These are phyloP conservation scores for Myxocyprinus asiaticus DNA, from an alignment of 2,113 vertebrate genomes.

Conservation along the genomic window DNA sequence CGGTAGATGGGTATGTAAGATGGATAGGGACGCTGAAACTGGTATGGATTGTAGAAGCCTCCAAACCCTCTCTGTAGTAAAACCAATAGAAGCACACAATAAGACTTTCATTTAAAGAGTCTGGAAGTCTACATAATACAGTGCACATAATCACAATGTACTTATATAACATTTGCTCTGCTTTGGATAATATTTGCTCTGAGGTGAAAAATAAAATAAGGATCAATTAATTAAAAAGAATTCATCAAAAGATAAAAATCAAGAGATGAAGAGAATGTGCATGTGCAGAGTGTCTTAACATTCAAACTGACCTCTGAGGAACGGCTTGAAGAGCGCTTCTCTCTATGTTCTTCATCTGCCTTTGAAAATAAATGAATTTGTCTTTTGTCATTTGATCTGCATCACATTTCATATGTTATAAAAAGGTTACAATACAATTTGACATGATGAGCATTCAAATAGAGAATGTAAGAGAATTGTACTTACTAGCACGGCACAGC, in stretches of 20 bases:
- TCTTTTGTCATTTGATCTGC: background rate
- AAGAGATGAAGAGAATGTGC: background rate
- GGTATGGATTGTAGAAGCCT: slow-evolving; percentile 8
- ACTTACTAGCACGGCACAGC: no score
- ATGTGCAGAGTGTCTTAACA: background rate
- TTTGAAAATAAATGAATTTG: background rate
- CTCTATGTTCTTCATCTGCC: slow-evolving; percentile 15
- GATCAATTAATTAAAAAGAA: background rate
- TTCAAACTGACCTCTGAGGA: slow-evolving; percentile 25
- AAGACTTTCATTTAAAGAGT: background rate
- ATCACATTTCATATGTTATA: no score
- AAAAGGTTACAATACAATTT: no score
- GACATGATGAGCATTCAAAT: no score
- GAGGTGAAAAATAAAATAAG: no score
- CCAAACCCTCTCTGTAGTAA: slow-evolving; percentile 7
- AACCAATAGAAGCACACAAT: background rate
- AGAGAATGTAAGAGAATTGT: no score
- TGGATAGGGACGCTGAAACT: slow-evolving; percentile 18
- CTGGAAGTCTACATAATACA: background rate
- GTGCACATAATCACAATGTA: background rate
- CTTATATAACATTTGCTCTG: background rate
- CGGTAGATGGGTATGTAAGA: background rate
- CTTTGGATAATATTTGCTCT: background rate
- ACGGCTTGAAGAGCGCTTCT: slow-evolving; percentile 16
- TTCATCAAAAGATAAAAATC: background rate